Evolutionary conservation across 2,113 vertebrate species (phyloP), one percentile per base, ranked within the genome.

Genomic region (Dromiciops gliroides): DNA sequence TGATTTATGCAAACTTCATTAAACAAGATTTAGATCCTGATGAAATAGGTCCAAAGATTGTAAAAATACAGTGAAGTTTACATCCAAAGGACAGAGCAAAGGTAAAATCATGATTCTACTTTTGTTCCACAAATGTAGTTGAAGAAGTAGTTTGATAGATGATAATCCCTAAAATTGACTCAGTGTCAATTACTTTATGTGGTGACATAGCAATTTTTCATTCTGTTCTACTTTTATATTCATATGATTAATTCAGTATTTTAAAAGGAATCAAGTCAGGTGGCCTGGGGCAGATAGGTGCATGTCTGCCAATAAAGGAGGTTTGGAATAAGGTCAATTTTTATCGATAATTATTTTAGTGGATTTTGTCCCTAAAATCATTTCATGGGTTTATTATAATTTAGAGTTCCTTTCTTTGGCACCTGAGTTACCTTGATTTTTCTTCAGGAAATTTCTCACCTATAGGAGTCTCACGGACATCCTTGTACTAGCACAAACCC

Each of bases 21-120:
- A 92, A 95, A 94, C 92, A 12, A 92, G 26, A 95, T 90, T 93
- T 89, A 89, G 95, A 94, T 93, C 26, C 28, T 94, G 89, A 94
- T 16, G 89, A 93, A 94, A 90, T 93, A 83, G 56, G 89, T 8
- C 8, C 89, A n/a, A 44, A 92, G 31, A 51, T 48, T 56, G 0
- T 28, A n/a, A 92, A 16, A 10, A 49, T 92, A 1, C 90, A 90
- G 1, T 90, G n/a, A 90, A 51, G 49, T 93, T 94, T 94, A 75
- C 0, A 88, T 48, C 48, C 52, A 95, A 95, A 89, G 22, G 60
- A 0, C 51, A 91, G 47, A 26, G 91, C 89, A 96, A 94, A 60
- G 19, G 9, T 37, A 67, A 92, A 91, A 91, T 89, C 48, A 92
- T 89, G 4, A 75, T 51, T 94, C n/a, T 0, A 3, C 0, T 51